phyloP scores from a whole-genome alignment of 2,888 invertebrate genomes.

The Eupithecia pulchellata region DNA sequence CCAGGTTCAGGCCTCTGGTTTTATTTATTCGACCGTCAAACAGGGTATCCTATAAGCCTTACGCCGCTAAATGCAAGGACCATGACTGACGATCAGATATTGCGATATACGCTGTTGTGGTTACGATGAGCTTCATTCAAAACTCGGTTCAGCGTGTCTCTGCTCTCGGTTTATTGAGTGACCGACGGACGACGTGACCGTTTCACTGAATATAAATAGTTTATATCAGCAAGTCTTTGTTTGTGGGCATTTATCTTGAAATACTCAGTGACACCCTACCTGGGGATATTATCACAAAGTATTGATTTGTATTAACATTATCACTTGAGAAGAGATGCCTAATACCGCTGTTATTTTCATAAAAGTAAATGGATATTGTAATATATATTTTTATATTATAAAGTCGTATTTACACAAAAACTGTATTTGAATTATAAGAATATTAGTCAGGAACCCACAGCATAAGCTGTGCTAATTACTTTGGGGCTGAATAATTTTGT shows the following conservation, averaged over 20 bases:
- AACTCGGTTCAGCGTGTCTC: background rate
- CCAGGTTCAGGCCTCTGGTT: constrained; percentile 23
- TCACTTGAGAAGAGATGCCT: too few species aligned
- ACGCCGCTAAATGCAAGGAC: constrained; percentile 19
- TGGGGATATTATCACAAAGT: background rate
- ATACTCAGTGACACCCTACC: too few species aligned
- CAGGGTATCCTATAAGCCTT: constrained; percentile 15
- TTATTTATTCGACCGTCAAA: constrained; percentile 27
- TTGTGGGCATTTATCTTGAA: too few species aligned
- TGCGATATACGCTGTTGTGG: constrained; percentile 12
- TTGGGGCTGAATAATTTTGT: too few species aligned
- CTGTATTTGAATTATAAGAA: too few species aligned
- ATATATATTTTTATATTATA: too few species aligned
- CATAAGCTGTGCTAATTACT: too few species aligned
- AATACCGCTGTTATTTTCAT: too few species aligned
- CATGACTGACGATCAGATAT: constrained; percentile 20
- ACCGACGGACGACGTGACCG: background rate
- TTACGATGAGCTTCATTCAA: constrained; percentile 3
- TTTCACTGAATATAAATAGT: background rate
- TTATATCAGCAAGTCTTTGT: background rate
- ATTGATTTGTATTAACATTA: background rate
- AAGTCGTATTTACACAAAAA: too few species aligned
- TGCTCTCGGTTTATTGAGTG: constrained; percentile 1
- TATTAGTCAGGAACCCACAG: too few species aligned
- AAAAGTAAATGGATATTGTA: too few species aligned